A percentile compares a stretch with the other conserved stretches of the same genome.
Conservation (phyloP, 2,113 vertebrate genomes). For the Chionomys nivalis region DNA sequence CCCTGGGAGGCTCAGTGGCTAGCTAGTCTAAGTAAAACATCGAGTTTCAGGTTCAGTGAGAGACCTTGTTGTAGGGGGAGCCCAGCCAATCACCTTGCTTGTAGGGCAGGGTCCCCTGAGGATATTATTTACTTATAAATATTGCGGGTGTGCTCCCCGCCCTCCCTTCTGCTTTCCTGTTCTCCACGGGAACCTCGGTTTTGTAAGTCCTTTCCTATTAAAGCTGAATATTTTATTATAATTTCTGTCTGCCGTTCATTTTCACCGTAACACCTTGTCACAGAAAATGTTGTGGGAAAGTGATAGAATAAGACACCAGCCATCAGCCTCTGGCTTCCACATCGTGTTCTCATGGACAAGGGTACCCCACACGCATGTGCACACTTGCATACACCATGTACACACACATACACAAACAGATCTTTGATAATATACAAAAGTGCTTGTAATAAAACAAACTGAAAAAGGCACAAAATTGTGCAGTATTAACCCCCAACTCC, state of each 20-base stretch:
- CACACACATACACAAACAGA: background rate
- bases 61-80: no score
- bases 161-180: no score
- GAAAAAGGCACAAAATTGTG: background rate
- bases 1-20: background rate
- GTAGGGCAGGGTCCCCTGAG: no score
- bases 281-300: background rate
- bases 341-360: background rate
- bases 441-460: constrained; percentile 36
- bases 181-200: no score
- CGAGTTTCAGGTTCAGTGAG: background rate
- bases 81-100: no score
- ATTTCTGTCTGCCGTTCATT: no score
- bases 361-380: no score
- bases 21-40: background rate
- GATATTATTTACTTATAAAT: no score
- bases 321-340: background rate
- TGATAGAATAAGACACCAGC: background rate
- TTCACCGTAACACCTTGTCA: no score
- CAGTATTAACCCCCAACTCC: background rate
- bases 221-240: no score
- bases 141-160: no score
- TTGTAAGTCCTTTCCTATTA: no score
- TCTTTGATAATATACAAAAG: background rate
- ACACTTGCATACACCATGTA: background rate